Evolutionary conservation across 2,797 vertebrate genomes (phyloP), one percentile per base, ranked within the genome.

Genomic region (Paguma larvata): DNA sequence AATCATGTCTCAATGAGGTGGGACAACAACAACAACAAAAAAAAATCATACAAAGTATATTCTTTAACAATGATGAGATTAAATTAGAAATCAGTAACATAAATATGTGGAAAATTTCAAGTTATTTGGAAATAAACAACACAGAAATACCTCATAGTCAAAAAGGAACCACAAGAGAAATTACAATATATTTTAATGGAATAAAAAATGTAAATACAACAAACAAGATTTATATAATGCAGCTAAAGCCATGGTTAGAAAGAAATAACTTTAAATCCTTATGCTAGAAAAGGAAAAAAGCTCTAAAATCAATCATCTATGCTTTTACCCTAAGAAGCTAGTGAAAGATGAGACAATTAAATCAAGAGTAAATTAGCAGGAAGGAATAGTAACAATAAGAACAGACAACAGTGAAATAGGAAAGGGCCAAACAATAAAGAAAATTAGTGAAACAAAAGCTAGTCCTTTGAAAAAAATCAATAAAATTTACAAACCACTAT

Each of bases 91-190:
- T 14, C 12, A 12, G 0, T 87, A 89, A 86, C 53, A 94, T 59
- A 72, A 89, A 96, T 41, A 16, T 56, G 23, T 62, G 44, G 15
- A 63, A 68, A 70, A 70, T 46, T 56, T 18, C 46, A 86, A 77
- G 41, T 34, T 90, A 73, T 63, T 68, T 90, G 68, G 16, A 94
- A 96, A 96, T 90, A 86, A 85, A 34, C 48, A 72, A 62, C 2
- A n/a, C 23, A 53, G 5, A 65, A 56, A 87, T 59, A 91, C 53
- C 44, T 19, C 44, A 53, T n/a, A 18, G 70, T 68, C 12, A 94
- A 97, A 82, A n/a, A 88, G 48, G 56, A 86, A 91, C 59, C 14
- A 80, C 18, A 91, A 41, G 53, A 21, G 3, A 91, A 91, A 67
- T 59, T 19, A 83, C 79, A 46, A 78, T 41, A 62, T 48, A 70